A percentile compares a stretch with the other conserved stretches of the same genome.
Evolutionary conservation across 1,140 invertebrate genomes (phyloP).

Genomic region (Camponotus pennsylvanicus): DNA sequence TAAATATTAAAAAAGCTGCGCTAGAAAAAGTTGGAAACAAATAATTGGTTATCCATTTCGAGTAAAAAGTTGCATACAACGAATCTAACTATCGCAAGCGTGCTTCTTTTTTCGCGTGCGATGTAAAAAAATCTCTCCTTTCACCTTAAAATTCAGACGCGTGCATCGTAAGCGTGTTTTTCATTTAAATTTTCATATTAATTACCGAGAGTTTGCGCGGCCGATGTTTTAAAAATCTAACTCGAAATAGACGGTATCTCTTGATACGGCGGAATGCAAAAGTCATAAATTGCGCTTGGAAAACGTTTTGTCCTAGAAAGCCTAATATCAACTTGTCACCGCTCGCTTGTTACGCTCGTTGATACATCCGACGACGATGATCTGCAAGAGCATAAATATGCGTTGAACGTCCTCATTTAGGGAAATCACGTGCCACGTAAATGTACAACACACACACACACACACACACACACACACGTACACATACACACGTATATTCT

Average conservation of each 20-base stretch:
- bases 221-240: conserved; percentile 10
- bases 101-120: background rate
- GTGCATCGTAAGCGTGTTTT: background rate
- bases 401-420: background rate
- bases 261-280: conserved; percentile 27
- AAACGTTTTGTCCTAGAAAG: conserved; percentile 59
- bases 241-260: conserved; percentile 1
- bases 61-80: background rate
- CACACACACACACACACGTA: too few species aligned
- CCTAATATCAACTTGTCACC: conserved; percentile 57
- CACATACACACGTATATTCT: background rate
- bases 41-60: background rate
- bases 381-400: conserved; percentile 12
- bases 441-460: too few species aligned
- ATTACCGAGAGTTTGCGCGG: background rate
- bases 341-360: conserved; percentile 52
- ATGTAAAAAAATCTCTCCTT: background rate
- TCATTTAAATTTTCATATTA: conserved; percentile 10
- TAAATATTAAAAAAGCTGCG: background rate
- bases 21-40: background rate
- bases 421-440: background rate
- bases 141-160: background rate
- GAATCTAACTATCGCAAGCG: too few species aligned
- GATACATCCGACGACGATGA: conserved; percentile 43
- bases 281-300: conserved; percentile 61